Percentiles rank a stretch among this genome's conserved stretches.
Conservation (phyloP, 2,797 vertebrate genomes). For the Monodelphis domestica region DNA sequence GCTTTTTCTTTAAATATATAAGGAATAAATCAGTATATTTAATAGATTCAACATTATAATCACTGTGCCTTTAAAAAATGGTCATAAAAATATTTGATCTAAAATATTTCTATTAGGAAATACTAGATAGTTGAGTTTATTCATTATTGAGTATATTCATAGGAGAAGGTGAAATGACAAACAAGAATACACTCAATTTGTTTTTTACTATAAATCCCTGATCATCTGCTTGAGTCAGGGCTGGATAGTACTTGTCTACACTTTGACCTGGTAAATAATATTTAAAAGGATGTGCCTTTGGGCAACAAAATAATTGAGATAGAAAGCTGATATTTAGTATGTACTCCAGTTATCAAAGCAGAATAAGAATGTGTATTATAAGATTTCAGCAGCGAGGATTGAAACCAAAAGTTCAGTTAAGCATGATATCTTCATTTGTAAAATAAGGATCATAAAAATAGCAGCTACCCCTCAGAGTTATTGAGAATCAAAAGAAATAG, state of each 20-base stretch:
- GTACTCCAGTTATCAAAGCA: conserved; percentile 27
- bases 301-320: not conserved
- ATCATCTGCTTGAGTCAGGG: conserved; percentile 39
- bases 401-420: not conserved
- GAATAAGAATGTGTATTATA: conserved; percentile 41
- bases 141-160: not conserved
- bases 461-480: not conserved
- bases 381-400: conserved; percentile 17
- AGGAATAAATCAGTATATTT: not conserved
- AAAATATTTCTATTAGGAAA: not conserved
- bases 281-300: not conserved
- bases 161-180: not conserved
- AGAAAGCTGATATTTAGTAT: conserved; percentile 42
- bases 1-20: not conserved
- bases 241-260: conserved; percentile 29
- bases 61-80: not conserved
- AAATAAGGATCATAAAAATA: not conserved
- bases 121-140: not conserved
- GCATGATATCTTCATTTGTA: not conserved
- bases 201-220: conserved; percentile 47
- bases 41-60: not conserved
- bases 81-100: not conserved
- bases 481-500: not conserved
- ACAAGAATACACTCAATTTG: not conserved
- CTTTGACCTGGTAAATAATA: conserved; percentile 15